phyloP scores from a whole-genome alignment of 2,888 invertebrate genomes.

The Agrilus mali region DNA sequence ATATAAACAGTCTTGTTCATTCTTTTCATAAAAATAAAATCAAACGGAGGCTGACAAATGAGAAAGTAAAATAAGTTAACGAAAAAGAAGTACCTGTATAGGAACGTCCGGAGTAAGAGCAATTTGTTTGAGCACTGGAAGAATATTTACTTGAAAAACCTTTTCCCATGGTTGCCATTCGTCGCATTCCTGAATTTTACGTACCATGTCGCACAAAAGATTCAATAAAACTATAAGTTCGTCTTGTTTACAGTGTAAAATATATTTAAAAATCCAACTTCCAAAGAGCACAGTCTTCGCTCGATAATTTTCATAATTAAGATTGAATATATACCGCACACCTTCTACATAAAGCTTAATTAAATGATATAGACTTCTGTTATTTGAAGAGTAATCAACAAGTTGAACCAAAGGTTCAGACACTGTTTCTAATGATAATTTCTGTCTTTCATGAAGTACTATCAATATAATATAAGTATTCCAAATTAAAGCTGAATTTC shows the following conservation, averaged over 20 bases:
- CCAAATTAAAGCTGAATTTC: conserved; percentile 19
- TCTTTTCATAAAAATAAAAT: too few species aligned
- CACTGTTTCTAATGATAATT: conserved; percentile 19
- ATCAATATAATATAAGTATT: conserved; percentile 26
- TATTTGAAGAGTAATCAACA: conserved; percentile 19
- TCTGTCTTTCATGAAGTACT: conserved; percentile 15
- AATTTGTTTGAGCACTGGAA: conserved; percentile 22
- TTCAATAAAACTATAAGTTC: conserved; percentile 24
- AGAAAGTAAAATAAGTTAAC: too few species aligned
- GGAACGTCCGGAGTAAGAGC: conserved; percentile 16
- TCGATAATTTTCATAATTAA: conserved; percentile 19
- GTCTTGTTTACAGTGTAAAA: conserved; percentile 21
- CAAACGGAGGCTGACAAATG: too few species aligned
- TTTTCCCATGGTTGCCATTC: conserved; percentile 24
- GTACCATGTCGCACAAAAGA: conserved; percentile 19
- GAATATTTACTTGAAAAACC: conserved; percentile 20
- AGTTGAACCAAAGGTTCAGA: conserved; percentile 16
- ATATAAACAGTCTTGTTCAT: neutral
- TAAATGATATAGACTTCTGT: conserved; percentile 21
- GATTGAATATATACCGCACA: conserved; percentile 20
- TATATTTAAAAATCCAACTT: conserved; percentile 26
- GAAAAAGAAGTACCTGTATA: conserved; percentile 5
- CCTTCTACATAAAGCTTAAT: conserved; percentile 22
- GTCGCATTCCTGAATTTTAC: conserved; percentile 14
- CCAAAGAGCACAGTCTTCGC: conserved; percentile 26